These are phyloP conservation scores for Aphelinus atriplicis DNA, from an alignment of 1,140 invertebrate genomes.

Conservation along the genomic window DNA sequence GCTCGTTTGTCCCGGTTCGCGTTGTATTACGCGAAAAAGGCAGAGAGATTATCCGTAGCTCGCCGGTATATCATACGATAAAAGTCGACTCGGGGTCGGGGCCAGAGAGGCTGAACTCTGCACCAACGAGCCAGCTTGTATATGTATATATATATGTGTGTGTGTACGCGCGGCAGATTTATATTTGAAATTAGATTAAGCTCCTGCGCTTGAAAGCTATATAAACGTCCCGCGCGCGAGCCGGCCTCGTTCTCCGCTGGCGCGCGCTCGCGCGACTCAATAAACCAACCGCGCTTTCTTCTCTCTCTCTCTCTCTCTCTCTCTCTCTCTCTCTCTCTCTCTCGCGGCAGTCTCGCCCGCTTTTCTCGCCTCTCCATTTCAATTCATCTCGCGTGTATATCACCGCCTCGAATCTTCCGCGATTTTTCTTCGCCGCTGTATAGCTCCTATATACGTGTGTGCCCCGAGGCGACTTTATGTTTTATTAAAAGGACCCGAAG, in stretches of 20 bases:
- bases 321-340: conserved; percentile 52
- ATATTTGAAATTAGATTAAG: conserved; percentile 68
- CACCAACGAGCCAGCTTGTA: too few relatives aligned
- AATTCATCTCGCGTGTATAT: conserved; percentile 13
- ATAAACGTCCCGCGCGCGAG: conserved; percentile 58
- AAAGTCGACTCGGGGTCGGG: conserved; percentile 47
- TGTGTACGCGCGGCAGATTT: conserved; percentile 56
- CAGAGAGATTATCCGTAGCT: conserved; percentile 57
- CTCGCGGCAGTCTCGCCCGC: conserved; percentile 37
- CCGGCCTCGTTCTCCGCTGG: conserved; percentile 46
- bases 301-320: conserved; percentile 48
- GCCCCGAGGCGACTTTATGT: too few relatives aligned
- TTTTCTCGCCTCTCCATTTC: conserved; percentile 41
- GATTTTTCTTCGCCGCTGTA: too few relatives aligned
- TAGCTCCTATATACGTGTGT: too few relatives aligned
- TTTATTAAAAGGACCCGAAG: too few relatives aligned
- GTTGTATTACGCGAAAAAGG: conserved; percentile 49
- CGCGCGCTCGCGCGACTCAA: conserved; percentile 57
- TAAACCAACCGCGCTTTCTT: conserved; percentile 61
- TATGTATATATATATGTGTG: too few relatives aligned
- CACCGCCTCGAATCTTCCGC: not conserved
- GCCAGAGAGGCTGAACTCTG: not conserved
- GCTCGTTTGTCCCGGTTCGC: conserved; percentile 27
- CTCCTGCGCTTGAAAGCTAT: conserved; percentile 66
- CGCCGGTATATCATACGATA: conserved; percentile 48